phyloP scores from a whole-genome alignment of 35 echinoderm and acorn worm genomes.

The Lytechinus variegatus region DNA sequence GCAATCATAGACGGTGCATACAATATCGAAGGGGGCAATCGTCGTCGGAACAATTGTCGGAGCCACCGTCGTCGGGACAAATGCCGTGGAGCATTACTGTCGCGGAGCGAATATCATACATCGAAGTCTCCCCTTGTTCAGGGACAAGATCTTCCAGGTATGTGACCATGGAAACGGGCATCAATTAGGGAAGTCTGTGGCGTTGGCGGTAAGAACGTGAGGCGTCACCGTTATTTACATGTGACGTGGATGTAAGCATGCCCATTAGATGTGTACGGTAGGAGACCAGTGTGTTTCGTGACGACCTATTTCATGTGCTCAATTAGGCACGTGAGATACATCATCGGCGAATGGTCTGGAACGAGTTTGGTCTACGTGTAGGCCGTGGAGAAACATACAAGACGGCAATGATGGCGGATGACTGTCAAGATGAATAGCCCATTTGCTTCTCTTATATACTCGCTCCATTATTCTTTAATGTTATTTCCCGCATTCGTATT shows the following conservation, averaged over 20 bases:
- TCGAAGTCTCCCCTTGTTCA: neutral
- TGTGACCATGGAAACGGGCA: neutral
- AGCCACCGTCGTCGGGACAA: too few species aligned
- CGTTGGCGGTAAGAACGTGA: neutral
- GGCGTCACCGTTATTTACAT: neutral
- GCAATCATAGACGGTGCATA: too few species aligned
- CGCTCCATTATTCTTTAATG: neutral
- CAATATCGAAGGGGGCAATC: too few species aligned
- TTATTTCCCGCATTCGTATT: neutral
- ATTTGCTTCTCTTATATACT: neutral
- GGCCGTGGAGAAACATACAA: neutral
- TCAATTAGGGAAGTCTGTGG: neutral
- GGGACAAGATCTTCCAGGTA: neutral
- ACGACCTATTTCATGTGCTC: neutral
- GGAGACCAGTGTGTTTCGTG: neutral
- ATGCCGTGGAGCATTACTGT: too few species aligned
- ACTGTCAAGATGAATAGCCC: neutral
- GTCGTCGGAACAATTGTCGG: too few species aligned
- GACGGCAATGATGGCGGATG: neutral
- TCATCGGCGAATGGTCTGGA: neutral
- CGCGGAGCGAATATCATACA: too few species aligned
- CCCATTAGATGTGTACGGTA: neutral
- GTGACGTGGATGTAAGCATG: neutral
- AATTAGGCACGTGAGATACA: neutral
- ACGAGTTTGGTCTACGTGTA: neutral